Evolutionary conservation across 23 tunicate genomes (phyloP).

Genomic region (Halocynthia roretzi): DNA sequence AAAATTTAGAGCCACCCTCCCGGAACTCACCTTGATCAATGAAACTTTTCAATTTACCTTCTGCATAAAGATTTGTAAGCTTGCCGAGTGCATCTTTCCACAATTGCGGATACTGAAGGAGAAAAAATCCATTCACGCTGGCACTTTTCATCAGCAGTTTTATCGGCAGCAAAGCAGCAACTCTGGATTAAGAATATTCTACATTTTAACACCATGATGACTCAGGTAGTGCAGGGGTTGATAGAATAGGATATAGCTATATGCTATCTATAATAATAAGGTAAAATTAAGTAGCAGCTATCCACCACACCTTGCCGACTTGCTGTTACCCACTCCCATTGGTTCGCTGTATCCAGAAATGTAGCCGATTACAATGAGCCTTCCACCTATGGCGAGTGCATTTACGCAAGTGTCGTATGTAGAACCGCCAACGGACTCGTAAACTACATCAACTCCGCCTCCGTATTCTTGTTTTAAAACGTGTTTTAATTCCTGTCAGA

Average conservation of each 20-base stretch:
- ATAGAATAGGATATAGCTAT: not conserved
- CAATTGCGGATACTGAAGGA: conserved; percentile 66
- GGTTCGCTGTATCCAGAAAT: conserved; percentile 85
- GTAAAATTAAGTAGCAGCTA: not conserved
- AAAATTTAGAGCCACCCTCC: conserved; percentile 43
- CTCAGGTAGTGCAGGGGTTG: not conserved
- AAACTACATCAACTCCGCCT: conserved; percentile 87
- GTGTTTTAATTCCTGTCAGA: conserved; percentile 43
- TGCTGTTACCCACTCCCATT: conserved; percentile 62
- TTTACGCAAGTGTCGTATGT: conserved; percentile 77
- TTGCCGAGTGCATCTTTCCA: conserved; percentile 51
- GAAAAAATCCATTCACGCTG: conserved; percentile 81
- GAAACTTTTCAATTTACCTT: conserved; percentile 28
- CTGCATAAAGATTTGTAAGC: conserved; percentile 23
- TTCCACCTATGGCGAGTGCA: conserved; percentile 64
- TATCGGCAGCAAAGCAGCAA: conserved; percentile 88
- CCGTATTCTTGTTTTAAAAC: conserved; percentile 48
- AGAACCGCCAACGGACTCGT: conserved; percentile 94
- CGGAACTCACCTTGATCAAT: conserved; percentile 40
- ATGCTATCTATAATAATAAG: not conserved
- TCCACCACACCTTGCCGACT: conserved; percentile 60
- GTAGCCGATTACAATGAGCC: conserved; percentile 86
- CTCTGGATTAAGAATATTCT: conserved; percentile 24
- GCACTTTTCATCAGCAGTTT: conserved; percentile 95
- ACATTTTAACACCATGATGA: not conserved